These are phyloP conservation scores for Sinocyclocheilus anophthalmus DNA, from an alignment of 2,113 vertebrate genomes.

Conservation along the genomic window DNA sequence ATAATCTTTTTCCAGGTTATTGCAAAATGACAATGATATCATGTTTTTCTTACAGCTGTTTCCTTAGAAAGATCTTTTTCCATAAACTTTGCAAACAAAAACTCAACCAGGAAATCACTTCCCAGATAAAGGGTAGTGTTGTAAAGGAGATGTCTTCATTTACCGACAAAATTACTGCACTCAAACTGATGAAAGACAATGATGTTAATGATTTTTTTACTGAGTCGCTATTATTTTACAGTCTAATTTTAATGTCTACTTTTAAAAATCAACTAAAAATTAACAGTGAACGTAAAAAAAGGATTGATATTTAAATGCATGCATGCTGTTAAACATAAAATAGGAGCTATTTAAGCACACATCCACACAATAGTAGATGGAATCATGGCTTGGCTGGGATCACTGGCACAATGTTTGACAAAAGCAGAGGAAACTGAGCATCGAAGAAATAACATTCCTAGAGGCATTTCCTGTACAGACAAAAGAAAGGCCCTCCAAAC, in stretches of 20 bases:
- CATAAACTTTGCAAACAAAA: background rate
- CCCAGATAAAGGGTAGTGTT: background rate
- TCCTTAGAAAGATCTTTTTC: background rate
- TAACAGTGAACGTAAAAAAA: background rate
- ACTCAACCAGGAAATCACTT: background rate
- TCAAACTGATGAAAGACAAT: background rate
- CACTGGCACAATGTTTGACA: slow-evolving; percentile 1
- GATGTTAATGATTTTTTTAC: background rate
- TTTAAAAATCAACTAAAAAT: background rate
- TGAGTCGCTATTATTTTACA: background rate
- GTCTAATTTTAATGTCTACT: background rate
- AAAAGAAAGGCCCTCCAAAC: background rate
- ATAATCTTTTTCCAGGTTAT: background rate
- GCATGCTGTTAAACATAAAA: background rate
- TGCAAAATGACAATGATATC: background rate
- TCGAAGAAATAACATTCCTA: background rate
- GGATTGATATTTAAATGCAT: background rate
- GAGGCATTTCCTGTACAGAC: background rate
- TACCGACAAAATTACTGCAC: too few species aligned
- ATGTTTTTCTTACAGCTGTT: background rate
- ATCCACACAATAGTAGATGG: background rate
- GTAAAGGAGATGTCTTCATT: background rate
- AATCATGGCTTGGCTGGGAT: background rate
- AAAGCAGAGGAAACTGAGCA: background rate
- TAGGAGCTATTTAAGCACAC: background rate